A percentile compares a stretch with the other conserved stretches of the same genome.
Evolutionary conservation across 1,140 invertebrate genomes (phyloP).

Genomic region (Anthonomus grandis): DNA sequence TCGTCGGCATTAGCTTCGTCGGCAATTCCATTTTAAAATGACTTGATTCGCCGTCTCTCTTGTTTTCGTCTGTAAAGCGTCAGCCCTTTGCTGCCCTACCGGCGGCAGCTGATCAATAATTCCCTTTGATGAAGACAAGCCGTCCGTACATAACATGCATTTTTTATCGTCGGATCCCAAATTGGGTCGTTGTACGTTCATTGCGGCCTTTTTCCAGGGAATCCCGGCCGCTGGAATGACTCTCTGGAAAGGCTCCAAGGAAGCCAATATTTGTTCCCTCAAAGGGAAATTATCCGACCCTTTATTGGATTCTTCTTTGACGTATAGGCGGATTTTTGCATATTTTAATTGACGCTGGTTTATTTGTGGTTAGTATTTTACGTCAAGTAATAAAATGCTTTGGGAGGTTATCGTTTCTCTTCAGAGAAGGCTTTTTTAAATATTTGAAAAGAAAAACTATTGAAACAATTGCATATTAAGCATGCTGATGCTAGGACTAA

Average conservation of each 20-base stretch:
- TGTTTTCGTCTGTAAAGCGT: neutral
- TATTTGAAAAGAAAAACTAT: too few relatives aligned
- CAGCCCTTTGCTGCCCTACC: too few relatives aligned
- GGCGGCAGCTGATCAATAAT: constrained; percentile 36
- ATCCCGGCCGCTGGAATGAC: neutral
- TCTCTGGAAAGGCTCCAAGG: neutral
- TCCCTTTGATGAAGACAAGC: constrained; percentile 39
- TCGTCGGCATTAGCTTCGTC: too few relatives aligned
- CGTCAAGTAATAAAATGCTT: too few relatives aligned
- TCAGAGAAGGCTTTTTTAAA: too few relatives aligned
- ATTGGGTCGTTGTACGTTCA: constrained; percentile 24
- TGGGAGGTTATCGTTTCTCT: too few relatives aligned
- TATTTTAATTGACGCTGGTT: neutral
- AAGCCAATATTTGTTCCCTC: constrained; percentile 4
- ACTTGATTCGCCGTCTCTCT: too few relatives aligned
- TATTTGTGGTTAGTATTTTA: constrained; percentile 2
- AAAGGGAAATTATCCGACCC: neutral
- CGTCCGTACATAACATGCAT: constrained; percentile 35
- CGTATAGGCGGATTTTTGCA: neutral
- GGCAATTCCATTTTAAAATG: too few relatives aligned
- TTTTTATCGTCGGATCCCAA: constrained; percentile 35
- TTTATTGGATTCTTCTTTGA: constrained; percentile 9
- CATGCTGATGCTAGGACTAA: too few relatives aligned
- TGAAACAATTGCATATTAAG: neutral
- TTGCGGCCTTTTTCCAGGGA: constrained; percentile 3